Evolutionary conservation across 2,797 vertebrate genomes (phyloP), one percentile per base, ranked within the genome.

Genomic region (Liasis olivaceus): DNA sequence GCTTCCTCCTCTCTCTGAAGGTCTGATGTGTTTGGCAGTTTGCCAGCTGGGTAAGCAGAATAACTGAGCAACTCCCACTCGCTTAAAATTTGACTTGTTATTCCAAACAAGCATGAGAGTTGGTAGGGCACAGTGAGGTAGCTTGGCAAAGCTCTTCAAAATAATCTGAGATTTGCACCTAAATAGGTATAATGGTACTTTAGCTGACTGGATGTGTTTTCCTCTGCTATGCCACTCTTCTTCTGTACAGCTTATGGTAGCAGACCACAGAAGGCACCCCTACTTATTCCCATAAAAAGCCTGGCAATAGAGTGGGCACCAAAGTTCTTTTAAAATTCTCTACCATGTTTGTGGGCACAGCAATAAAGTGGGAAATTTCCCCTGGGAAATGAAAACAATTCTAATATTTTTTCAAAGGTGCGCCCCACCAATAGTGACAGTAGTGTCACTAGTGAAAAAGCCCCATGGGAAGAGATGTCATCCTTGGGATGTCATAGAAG

Each of bases 1-100:
- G 72, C n/a, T 89, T 87, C 91, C 63, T 64, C 69, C 66, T 90
- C 31, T 26, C 66, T 88, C 91, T 90, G 89, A 93, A 20, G 64
- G 2, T 84, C 90, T 54, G 54, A 86, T 63, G 8, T 89, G 4
- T 77, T 91, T 95, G 93, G 87, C 89, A 56, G 42, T 24, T 36
- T 28, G 42, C 11, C 85, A 17, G 59, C 24, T 14, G 14, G 47
- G 87, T 86, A 87, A 62, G 5, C 56, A 85, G n/a, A 4, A 90
- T 0, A 0, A 85, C 87, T 84, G 63, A 85, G 59, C 11, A 47
- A 72, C 72, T 91, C 56, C 15, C 8, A 89, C 5, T 91, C 31
- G 8, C 81, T 0, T 5, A 69, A 58, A 69, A 28, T 88, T 81
- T 54, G 47, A 3, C 81, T 13, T 87, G 51, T 62, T 36, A 36